These are phyloP conservation scores for Aplochiton taeniatus DNA, from an alignment of 2,797 vertebrate species.

Conservation along the genomic window DNA sequence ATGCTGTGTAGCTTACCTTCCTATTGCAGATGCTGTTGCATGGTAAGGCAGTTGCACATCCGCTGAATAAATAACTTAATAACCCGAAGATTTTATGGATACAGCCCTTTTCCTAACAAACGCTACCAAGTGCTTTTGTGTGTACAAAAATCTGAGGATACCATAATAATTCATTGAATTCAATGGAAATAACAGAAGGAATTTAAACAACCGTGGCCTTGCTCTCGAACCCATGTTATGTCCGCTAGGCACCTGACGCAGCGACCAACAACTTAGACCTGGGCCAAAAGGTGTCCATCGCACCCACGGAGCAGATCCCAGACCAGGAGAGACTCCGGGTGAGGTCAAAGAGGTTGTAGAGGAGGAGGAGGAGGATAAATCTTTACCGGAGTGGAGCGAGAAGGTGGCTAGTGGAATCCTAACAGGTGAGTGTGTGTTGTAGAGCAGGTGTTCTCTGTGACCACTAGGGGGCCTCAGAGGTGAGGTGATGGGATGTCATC, in stretches of 20 bases:
- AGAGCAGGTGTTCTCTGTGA: neutral
- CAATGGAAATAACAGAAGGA: too few relatives aligned
- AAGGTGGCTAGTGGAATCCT: constrained; percentile 93
- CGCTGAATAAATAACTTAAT: too few relatives aligned
- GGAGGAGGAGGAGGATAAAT: constrained; percentile 70
- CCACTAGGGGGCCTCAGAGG: too few relatives aligned
- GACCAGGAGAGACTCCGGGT: constrained; percentile 20
- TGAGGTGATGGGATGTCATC: too few relatives aligned
- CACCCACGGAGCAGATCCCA: constrained; percentile 42
- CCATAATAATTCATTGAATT: too few relatives aligned
- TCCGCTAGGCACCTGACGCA: constrained; percentile 79
- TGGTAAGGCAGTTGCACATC: too few relatives aligned
- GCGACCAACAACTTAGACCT: constrained; percentile 83
- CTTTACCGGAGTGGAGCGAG: constrained; percentile 94
- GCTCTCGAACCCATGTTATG: neutral
- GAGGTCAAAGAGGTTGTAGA: constrained; percentile 32
- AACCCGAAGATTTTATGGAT: too few relatives aligned
- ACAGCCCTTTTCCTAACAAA: too few relatives aligned
- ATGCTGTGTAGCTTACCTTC: too few relatives aligned
- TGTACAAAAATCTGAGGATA: too few relatives aligned
- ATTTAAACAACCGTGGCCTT: neutral
- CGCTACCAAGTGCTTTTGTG: too few relatives aligned
- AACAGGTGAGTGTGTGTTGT: constrained; percentile 78
- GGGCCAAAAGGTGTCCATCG: constrained; percentile 83
- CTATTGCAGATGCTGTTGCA: too few relatives aligned